Base-by-base conservation (phyloP, 2,888 invertebrate species). In the Cybosia mesomella region DNA sequence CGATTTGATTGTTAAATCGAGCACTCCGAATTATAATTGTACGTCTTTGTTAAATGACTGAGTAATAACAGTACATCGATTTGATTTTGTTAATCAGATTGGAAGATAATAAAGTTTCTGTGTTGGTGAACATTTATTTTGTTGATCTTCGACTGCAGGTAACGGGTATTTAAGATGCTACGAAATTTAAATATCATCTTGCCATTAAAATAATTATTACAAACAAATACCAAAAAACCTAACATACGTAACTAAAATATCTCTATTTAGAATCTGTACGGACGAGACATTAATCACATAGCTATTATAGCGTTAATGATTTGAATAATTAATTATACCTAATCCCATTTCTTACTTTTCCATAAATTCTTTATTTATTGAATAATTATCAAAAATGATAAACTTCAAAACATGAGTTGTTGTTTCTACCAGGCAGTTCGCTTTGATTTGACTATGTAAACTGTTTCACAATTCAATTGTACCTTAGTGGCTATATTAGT, bases 401-500 rank as follows among this genome's bases (percentile, higher is more conserved):
- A 3, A 9, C 53, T 53, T n/a, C n/a, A 53, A n/a, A 53, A n/a
- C n/a, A 53, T 53, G 9, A 8, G 21, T 11, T 21, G 2, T 11
- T 36, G 11, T 36, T 36, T 36, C 36, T 8, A 34, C 34, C 34
- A 34, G 9, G n/a, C n/a, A n/a, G n/a, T n/a, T n/a, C n/a, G n/a
- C n/a, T n/a, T n/a, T n/a, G n/a, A n/a, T n/a, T n/a, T n/a, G n/a
- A n/a, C n/a, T n/a, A n/a, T n/a, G n/a, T n/a, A n/a, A n/a, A n/a
- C 28, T 28, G 28, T 28, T 2, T 28, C 28, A 43, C 10, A 43
- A 15, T 49, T 10, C 34, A 34, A 34, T 1, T 18, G 53, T 66
- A 34, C 24, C 4, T 54, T 43, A 55, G 39, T 53, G n/a, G 53
- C 13, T 22, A 49, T 49, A 21, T 68, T 28, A 58, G 72, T 75